A percentile compares a stretch with the other conserved stretches of the same genome.
Evolutionary conservation across 2,797 vertebrate species (phyloP).

Genomic region (Threskiornis aethiopicus): DNA sequence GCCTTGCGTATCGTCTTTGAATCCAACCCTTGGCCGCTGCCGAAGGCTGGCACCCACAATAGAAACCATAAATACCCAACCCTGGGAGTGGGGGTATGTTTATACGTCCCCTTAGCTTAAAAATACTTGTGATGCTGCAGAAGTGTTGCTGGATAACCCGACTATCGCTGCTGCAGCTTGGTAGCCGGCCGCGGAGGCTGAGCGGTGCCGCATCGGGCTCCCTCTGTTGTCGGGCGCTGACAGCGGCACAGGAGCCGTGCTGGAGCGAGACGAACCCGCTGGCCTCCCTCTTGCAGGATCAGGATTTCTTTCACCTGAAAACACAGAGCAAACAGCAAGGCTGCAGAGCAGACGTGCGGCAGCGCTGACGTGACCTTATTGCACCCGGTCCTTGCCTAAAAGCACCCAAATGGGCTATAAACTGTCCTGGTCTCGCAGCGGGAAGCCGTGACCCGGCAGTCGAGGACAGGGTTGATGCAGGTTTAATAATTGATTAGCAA

Average conservation of each 20-base stretch:
- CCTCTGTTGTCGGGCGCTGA: background rate
- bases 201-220: background rate
- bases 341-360: background rate
- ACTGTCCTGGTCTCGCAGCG: accelerated
- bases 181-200: background rate
- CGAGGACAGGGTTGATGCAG: background rate
- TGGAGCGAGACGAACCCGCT: background rate
- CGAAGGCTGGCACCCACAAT: accelerated
- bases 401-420: background rate
- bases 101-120: background rate
- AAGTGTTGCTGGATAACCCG: background rate
- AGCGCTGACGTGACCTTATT: accelerated
- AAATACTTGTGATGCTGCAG: background rate
- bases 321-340: background rate
- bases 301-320: background rate
- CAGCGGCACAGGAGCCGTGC: background rate
- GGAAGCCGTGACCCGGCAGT: background rate
- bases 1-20: accelerated
- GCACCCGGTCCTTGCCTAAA: background rate
- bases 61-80: no score
- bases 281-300: background rate
- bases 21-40: background rate
- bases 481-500: background rate
- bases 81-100: accelerated
- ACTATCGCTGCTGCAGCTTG: no score